These are phyloP conservation scores for Busseola fusca DNA, from an alignment of 2,888 invertebrate genomes.

Conservation along the genomic window DNA sequence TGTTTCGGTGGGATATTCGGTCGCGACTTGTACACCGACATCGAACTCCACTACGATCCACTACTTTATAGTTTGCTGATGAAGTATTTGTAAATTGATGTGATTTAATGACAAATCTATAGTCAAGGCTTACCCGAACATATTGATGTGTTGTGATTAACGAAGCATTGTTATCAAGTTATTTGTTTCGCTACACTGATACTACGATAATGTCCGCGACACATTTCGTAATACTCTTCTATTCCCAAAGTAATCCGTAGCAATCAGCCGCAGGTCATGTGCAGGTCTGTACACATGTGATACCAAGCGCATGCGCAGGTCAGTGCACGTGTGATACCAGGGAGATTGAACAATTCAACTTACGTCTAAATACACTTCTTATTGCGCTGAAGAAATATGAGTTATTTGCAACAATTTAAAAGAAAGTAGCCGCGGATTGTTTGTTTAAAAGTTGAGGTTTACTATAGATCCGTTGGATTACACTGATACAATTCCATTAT, in stretches of 20 bases:
- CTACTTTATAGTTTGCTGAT: neutral
- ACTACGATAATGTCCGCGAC: neutral
- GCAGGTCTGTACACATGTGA: too few species aligned
- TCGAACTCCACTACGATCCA: neutral
- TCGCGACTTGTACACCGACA: neutral
- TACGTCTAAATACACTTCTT: conserved; percentile 16
- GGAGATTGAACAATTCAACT: neutral
- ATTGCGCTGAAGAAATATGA: conserved; percentile 15
- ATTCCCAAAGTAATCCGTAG: conserved; percentile 2
- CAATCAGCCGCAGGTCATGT: neutral
- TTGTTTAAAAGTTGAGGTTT: conserved; percentile 15
- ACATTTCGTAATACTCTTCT: conserved; percentile 5
- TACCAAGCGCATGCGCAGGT: too few species aligned
- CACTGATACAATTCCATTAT: conserved; percentile 20
- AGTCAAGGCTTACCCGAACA: neutral
- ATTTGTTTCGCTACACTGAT: neutral
- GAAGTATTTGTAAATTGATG: too few species aligned
- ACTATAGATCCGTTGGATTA: conserved; percentile 1
- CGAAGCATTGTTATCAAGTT: neutral
- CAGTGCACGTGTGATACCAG: neutral
- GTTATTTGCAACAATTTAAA: conserved; percentile 5
- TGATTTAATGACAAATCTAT: neutral
- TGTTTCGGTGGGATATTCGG: neutral
- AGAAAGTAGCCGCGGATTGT: neutral
- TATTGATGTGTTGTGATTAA: neutral